Evolutionary conservation across 2,797 vertebrate species (phyloP).

Genomic region (Microtus californicus): DNA sequence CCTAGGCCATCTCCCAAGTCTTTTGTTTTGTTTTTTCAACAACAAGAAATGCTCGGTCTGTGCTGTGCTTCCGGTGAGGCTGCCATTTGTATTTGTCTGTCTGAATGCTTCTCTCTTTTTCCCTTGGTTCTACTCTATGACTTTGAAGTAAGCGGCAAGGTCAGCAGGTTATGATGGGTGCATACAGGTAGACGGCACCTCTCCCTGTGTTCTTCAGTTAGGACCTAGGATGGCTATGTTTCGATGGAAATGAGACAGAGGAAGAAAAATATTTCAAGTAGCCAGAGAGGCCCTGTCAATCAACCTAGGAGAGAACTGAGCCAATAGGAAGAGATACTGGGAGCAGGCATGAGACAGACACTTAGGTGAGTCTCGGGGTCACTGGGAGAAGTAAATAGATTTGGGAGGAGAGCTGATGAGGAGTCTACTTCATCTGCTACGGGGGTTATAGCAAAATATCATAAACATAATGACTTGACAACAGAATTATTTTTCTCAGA

Average conservation of each 20-base stretch:
- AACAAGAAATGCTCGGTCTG: background rate
- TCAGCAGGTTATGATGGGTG: background rate
- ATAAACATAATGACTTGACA: background rate
- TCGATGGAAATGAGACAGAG: background rate
- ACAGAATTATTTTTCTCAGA: conserved; percentile 24
- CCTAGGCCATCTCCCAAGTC: background rate
- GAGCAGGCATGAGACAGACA: background rate
- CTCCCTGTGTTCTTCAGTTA: background rate
- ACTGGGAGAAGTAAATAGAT: background rate
- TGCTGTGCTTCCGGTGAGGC: background rate
- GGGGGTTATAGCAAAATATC: background rate
- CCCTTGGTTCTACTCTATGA: background rate
- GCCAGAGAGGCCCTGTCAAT: background rate
- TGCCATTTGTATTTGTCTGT: background rate
- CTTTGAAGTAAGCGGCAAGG: background rate
- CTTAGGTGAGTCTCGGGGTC: background rate
- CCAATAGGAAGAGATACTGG: background rate
- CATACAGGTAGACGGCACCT: background rate
- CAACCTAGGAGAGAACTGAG: background rate
- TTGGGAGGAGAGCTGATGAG: background rate
- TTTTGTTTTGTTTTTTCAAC: background rate
- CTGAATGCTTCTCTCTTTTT: background rate
- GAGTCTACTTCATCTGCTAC: background rate
- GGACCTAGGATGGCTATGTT: no score
- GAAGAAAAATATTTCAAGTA: background rate